Evolutionary conservation across 2,888 invertebrate species (phyloP).

Genomic region (Sympetrum striolatum): DNA sequence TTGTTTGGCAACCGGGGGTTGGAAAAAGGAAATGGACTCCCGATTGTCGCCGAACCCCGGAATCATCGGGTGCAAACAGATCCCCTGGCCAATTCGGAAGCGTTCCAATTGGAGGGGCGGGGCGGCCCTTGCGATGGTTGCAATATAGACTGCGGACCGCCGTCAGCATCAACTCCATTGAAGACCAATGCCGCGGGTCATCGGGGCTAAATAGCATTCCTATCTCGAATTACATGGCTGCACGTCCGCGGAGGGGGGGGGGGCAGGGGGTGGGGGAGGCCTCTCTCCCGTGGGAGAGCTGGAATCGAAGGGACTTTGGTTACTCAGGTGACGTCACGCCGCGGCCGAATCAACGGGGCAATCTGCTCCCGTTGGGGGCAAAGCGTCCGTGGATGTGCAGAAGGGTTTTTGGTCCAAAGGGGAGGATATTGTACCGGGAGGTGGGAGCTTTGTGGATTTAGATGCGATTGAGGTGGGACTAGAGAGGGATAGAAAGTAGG

Average conservation of each 20-base stretch:
- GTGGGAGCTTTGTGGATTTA: conserved; percentile 33
- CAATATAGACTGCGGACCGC: conserved; percentile 28
- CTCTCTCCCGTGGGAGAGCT: background rate
- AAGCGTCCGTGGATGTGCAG: background rate
- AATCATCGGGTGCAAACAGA: conserved; percentile 7
- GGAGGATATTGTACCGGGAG: background rate
- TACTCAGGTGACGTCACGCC: conserved; percentile 23
- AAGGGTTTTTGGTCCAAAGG: background rate
- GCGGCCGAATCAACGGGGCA: conserved; percentile 16
- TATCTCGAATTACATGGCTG: conserved; percentile 27
- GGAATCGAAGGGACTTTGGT: conserved; percentile 27
- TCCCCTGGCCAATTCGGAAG: conserved; percentile 34
- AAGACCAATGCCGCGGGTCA: conserved; percentile 20
- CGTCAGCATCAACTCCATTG: background rate
- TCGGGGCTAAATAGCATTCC: conserved; percentile 40
- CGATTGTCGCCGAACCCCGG: background rate
- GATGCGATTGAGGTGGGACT: conserved; percentile 2
- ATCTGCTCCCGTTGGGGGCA: background rate
- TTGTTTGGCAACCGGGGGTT: background rate
- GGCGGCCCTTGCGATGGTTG: conserved; percentile 7
- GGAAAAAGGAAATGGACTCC: background rate
- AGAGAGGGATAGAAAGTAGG: background rate
- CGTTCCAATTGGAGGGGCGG: conserved; percentile 21
- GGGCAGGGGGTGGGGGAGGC: background rate
- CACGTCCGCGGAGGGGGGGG: background rate